Conservation (phyloP, 2,888 invertebrate genomes). For the Uropetala carovei region DNA sequence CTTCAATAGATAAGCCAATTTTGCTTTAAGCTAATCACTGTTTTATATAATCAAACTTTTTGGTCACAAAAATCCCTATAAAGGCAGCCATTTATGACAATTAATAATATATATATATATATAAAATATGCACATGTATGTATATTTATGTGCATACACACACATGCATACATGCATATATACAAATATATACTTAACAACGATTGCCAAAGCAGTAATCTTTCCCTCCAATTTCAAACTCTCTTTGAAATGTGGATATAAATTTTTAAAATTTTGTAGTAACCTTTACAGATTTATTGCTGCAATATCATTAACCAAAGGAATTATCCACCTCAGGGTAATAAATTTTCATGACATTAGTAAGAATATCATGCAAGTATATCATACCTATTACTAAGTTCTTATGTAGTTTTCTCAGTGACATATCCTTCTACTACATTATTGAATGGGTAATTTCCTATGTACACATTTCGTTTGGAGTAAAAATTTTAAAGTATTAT, state of each 20-base stretch:
- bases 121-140: not conserved
- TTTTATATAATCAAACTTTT: not conserved
- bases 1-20: not conserved
- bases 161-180: not conserved
- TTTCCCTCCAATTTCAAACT: not conserved
- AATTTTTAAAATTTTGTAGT: slow-evolving; percentile 1
- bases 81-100: not conserved
- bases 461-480: not conserved
- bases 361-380: not conserved
- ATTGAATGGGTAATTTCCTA: slow-evolving; percentile 2
- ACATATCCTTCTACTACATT: not conserved
- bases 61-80: not conserved
- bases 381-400: slow-evolving; percentile 19
- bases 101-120: not conserved
- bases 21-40: not conserved
- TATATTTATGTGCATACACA: not conserved
- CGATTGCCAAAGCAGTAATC: not conserved
- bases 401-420: not conserved
- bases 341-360: not conserved
- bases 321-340: slow-evolving; percentile 58
- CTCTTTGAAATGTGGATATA: not conserved
- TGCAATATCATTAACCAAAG: slow-evolving; percentile 9
- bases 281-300: not conserved
- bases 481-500: slow-evolving; percentile 42
- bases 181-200: not conserved